Conservation (phyloP, 2,888 invertebrate genomes). For the Patella caerulea region DNA sequence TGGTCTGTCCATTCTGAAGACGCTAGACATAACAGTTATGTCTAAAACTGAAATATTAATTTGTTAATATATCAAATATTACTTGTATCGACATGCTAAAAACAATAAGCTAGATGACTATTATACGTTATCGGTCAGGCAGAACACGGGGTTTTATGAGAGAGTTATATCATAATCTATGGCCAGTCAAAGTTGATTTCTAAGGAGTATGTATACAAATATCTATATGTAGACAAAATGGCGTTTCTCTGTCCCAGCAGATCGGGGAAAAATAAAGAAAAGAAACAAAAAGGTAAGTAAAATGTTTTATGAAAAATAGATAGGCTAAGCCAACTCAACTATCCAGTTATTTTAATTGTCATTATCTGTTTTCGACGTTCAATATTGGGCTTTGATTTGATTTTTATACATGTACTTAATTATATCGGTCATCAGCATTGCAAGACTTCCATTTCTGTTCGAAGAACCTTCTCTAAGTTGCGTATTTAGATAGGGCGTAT, state of each 20-base stretch:
- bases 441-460: neutral
- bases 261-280: constrained; percentile 41
- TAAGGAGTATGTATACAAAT: neutral
- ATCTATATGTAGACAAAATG: constrained; percentile 31
- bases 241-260: constrained; percentile 57
- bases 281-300: constrained; percentile 38
- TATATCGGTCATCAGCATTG: neutral
- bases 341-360: neutral
- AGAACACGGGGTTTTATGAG: too few relatives aligned
- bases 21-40: too few relatives aligned
- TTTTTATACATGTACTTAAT: neutral
- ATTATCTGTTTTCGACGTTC: neutral
- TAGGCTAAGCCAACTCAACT: neutral
- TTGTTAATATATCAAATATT: too few relatives aligned
- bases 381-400: neutral
- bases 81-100: too few relatives aligned
- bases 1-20: too few relatives aligned
- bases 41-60: too few relatives aligned
- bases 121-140: too few relatives aligned
- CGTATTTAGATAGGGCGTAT: too few relatives aligned
- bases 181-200: too few relatives aligned
- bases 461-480: too few relatives aligned
- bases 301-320: neutral
- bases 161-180: too few relatives aligned
- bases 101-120: too few relatives aligned